Conservation (phyloP, 2,797 vertebrate species). For the Smutsia gigantea region DNA sequence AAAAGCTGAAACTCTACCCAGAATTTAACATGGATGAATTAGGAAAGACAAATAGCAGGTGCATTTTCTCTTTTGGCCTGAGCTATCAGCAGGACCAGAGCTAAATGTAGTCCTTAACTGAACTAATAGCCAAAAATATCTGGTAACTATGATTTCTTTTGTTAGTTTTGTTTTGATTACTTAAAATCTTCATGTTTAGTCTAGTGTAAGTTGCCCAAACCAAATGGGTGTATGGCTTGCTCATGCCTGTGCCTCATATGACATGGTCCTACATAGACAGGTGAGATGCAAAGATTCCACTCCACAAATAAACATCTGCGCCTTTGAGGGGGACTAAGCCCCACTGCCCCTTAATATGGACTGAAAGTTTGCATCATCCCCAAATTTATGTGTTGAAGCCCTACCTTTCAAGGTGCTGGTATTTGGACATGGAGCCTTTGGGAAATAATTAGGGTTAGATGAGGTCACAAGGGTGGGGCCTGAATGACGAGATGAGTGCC, state of each 20-base stretch:
- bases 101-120: conserved; percentile 3
- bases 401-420: background rate
- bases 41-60: conserved; percentile 42
- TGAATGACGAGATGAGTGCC: background rate
- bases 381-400: background rate
- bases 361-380: background rate
- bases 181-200: background rate
- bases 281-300: background rate
- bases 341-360: background rate
- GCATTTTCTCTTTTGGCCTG: background rate
- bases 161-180: conserved; percentile 8
- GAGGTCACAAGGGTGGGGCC: background rate
- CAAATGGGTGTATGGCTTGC: background rate
- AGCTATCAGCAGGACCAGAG: background rate
- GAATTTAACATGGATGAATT: background rate
- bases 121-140: background rate
- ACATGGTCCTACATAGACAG: background rate
- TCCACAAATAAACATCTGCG: background rate
- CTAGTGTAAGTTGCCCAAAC: background rate
- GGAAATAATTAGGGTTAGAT: background rate
- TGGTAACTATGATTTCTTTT: background rate
- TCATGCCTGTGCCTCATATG: background rate
- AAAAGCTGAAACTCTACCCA: conserved; percentile 24
- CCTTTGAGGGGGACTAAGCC: background rate
- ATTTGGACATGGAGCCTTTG: background rate